Conservation (phyloP, 2,113 vertebrate genomes). For the Tenrec ecaudatus region DNA sequence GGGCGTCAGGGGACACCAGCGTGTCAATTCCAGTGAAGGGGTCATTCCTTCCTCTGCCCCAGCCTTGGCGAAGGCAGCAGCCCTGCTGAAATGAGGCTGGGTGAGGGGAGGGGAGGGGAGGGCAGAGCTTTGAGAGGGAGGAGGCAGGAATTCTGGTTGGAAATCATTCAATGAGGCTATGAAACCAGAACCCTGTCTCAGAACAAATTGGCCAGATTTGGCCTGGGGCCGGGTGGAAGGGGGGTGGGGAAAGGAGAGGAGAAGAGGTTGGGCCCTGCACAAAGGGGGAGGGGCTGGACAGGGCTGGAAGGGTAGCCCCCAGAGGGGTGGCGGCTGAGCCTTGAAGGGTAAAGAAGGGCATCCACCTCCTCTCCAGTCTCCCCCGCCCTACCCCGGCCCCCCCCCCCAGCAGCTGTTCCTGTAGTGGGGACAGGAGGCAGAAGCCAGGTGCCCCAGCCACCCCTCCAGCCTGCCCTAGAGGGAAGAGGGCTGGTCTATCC, state of each 20-base stretch:
- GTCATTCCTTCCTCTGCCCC: constrained; percentile 13
- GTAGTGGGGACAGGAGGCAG: neutral
- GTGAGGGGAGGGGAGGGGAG: constrained; percentile 71
- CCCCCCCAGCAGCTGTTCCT: neutral
- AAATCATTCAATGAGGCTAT: constrained; percentile 84
- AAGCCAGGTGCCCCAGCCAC: neutral
- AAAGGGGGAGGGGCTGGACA: neutral
- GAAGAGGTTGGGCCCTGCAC: constrained; percentile 45
- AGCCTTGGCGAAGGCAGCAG: constrained; percentile 13
- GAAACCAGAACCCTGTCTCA: constrained; percentile 82
- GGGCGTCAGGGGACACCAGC: too few species aligned
- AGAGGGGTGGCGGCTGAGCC: neutral
- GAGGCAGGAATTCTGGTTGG: constrained; percentile 82
- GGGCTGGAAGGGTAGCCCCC: neutral
- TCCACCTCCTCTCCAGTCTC: neutral
- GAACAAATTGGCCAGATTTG: constrained; percentile 82
- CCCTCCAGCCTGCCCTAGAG: neutral
- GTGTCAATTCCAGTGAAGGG: neutral
- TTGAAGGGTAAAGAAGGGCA: neutral
- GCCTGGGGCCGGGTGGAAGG: constrained; percentile 54
- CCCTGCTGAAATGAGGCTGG: constrained; percentile 34
- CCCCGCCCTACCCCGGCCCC: neutral
- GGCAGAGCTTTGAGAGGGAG: constrained; percentile 56
- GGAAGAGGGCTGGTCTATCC: neutral
- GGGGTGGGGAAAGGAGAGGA: neutral